A percentile compares a stretch with the other conserved stretches of the same genome.
These are phyloP conservation scores for Manduca sexta DNA, from an alignment of 1,140 invertebrate species.

Conservation along the genomic window DNA sequence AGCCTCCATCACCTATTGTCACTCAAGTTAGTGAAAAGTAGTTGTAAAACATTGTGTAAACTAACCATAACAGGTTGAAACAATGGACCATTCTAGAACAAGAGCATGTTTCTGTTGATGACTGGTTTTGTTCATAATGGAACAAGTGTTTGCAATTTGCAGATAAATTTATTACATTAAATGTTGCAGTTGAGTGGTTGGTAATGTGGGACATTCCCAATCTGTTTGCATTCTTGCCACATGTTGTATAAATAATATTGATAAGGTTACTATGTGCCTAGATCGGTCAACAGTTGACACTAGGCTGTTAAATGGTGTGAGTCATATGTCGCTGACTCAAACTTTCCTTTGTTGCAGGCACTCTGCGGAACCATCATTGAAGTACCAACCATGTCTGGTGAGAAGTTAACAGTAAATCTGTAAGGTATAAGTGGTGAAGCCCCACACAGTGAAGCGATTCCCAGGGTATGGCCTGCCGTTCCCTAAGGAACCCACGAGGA, in stretches of 20 bases:
- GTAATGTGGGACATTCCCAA: too few species aligned
- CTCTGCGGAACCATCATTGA: constrained; percentile 89
- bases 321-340: constrained; percentile 18
- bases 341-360: constrained; percentile 78
- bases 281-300: background rate
- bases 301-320: background rate
- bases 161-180: too few species aligned
- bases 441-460: constrained; percentile 91
- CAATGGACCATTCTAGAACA: too few species aligned
- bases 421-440: constrained; percentile 93
- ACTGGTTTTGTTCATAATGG: too few species aligned
- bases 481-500: constrained; percentile 92
- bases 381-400: constrained; percentile 93
- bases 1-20: constrained; percentile 30
- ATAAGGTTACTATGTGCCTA: background rate
- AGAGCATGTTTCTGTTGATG: background rate
- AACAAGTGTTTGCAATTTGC: too few species aligned
- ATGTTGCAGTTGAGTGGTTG: too few species aligned
- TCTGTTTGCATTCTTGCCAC: too few species aligned
- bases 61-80: background rate
- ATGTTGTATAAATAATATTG: too few species aligned
- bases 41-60: background rate
- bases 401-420: constrained; percentile 89
- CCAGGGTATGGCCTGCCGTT: constrained; percentile 95
- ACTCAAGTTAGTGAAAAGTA: background rate